phyloP scores from a whole-genome alignment of 2,888 invertebrate species.

The Leistus spinibarbis region DNA sequence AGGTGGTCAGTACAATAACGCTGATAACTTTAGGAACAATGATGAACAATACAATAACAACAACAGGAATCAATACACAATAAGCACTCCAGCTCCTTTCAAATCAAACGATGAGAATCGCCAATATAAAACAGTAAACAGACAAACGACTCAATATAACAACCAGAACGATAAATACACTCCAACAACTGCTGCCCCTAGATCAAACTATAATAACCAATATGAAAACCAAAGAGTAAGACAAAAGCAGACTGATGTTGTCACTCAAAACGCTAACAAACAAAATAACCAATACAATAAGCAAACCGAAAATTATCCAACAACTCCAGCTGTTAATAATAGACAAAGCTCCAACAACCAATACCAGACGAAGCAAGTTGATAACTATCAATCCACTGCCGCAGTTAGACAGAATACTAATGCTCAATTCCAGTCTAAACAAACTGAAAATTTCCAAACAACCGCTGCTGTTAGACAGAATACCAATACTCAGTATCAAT shows the following conservation, averaged over 20 bases:
- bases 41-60: conserved; percentile 15
- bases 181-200: conserved; percentile 40
- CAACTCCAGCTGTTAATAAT: conserved; percentile 38
- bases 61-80: conserved; percentile 43
- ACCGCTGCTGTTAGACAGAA: conserved; percentile 32
- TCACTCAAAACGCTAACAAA: conserved; percentile 23
- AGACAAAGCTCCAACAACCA: conserved; percentile 41
- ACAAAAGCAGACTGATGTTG: conserved; percentile 37
- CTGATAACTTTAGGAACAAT: conserved; percentile 48
- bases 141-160: conserved; percentile 37
- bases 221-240: conserved; percentile 44
- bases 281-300: conserved; percentile 38
- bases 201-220: conserved; percentile 41
- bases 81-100: conserved; percentile 56
- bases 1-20: conserved; percentile 43
- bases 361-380: conserved; percentile 43
- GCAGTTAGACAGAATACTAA: conserved; percentile 39
- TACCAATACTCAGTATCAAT: conserved; percentile 37
- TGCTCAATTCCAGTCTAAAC: conserved; percentile 40
- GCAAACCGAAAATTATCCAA: conserved; percentile 41
- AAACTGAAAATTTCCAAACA: conserved; percentile 50
- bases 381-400: conserved; percentile 10
- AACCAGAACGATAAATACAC: conserved; percentile 41
- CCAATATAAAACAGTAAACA: conserved; percentile 24
- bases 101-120: conserved; percentile 50